Evolutionary conservation across 2,113 vertebrate species (phyloP), one percentile per base, ranked within the genome.

Genomic region (Herpetotheres cachinnans): DNA sequence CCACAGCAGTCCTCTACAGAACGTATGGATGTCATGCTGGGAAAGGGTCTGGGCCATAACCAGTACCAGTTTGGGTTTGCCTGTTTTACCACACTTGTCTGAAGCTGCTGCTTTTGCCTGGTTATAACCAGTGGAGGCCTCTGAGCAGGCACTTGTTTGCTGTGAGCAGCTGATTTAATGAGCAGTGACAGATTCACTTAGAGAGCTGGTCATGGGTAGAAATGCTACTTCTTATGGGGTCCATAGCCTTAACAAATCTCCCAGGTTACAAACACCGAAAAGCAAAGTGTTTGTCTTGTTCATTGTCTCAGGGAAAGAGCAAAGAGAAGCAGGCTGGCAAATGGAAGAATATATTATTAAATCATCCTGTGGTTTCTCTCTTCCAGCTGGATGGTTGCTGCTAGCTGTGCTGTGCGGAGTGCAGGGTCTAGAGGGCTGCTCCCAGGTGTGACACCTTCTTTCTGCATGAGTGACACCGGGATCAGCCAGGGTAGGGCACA

Each of bases 1-100:
- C 42, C 42, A 42, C 14, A 14, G 14, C 42, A 42, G 42, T 42
- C 42, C 42, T 42, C 40, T 36, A 38, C 8, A 27, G 82, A 76
- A 74, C 0, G 0, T 42, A 34, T 0, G 4, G 17, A 16, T 61
- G 19, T 12, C 24, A 34, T n/a, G 10, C 26, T 32, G 16, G 26
- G 29, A 91, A 63, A 63, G 10, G 36, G 14, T 40, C 34, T 78
- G 47, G 13, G 32, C 32, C 6, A 2, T 40, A 77, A 82, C 17
- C 54, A 22, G 13, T 54, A 59, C 20, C 11, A 19, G 27, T 59
- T 18, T 63, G n/a, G 9, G 10, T 73, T 78, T 58, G 14, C 24
- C 32, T 11, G 1, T 27, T 81, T 24, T 78, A 63, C 26, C 32
- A 13, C 6, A 5, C 25, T 65, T 55, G 19, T 30, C 26, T 36